phyloP scores from a whole-genome alignment of 30 jellyfish, hydroid and myxozoan genomes.

The Hydractinia symbiolongicarpus region DNA sequence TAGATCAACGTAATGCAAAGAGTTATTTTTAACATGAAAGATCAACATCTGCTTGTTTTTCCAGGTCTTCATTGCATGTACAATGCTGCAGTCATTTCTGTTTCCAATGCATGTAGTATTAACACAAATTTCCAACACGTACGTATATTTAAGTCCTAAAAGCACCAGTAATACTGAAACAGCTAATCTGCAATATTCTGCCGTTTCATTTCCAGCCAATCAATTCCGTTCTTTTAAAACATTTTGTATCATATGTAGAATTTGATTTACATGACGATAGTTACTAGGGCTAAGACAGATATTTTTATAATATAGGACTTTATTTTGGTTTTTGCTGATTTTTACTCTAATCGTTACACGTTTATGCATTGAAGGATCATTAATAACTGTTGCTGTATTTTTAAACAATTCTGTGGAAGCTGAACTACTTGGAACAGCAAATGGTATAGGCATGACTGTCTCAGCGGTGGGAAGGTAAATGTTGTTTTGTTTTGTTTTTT shows the following conservation, averaged over 20 bases:
- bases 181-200: not conserved
- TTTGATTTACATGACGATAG: not conserved
- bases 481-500: no score
- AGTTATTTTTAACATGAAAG: not conserved
- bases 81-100: not conserved
- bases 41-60: not conserved
- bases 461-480: no score
- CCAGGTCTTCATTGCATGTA: not conserved
- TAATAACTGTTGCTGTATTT: not conserved
- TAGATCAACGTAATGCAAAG: not conserved
- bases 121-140: not conserved
- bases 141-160: not conserved
- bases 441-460: no score
- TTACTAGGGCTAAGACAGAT: no score
- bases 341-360: not conserved
- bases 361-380: not conserved
- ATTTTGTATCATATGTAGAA: not conserved
- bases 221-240: not conserved
- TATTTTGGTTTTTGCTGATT: not conserved
- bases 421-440: not conserved
- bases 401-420: not conserved
- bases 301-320: not conserved
- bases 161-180: not conserved
- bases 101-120: conserved; percentile 8
- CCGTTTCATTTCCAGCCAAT: not conserved